Conservation (phyloP, 2,113 vertebrate genomes). For the Calcarius ornatus region DNA sequence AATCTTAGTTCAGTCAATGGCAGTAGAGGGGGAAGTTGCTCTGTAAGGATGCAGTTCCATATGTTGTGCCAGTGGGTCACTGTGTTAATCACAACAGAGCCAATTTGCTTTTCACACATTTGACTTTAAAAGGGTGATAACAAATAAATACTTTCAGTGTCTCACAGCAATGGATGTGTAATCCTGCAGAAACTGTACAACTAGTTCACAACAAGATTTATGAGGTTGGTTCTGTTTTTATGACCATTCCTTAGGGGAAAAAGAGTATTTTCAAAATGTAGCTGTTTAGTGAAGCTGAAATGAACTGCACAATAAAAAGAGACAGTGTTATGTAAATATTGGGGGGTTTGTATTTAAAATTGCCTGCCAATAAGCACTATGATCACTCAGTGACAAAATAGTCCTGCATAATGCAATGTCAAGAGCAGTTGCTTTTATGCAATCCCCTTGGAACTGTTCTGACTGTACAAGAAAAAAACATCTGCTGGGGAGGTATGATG, state of each 20-base stretch:
- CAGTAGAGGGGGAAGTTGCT: not conserved
- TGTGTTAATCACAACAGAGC: not conserved
- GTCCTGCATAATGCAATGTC: slow-evolving; percentile 27
- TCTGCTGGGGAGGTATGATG: slow-evolving; percentile 1
- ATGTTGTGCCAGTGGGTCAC: not conserved
- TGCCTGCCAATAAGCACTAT: slow-evolving; percentile 19
- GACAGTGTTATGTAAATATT: slow-evolving; percentile 43
- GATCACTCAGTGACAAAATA: slow-evolving; percentile 39
- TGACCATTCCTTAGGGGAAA: slow-evolving; percentile 25
- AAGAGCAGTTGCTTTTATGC: slow-evolving; percentile 5
- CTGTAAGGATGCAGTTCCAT: not conserved
- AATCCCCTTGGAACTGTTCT: slow-evolving; percentile 28
- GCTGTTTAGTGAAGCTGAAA: slow-evolving; percentile 48
- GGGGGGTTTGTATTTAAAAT: not conserved
- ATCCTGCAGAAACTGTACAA: slow-evolving; percentile 44
- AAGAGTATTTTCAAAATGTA: slow-evolving; percentile 22
- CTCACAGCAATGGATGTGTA: slow-evolving; percentile 22
- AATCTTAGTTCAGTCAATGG: not conserved
- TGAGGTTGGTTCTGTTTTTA: slow-evolving; percentile 57
- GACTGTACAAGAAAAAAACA: not conserved
- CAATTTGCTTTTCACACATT: slow-evolving; percentile 37
- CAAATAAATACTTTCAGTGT: slow-evolving; percentile 52
- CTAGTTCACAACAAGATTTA: slow-evolving; percentile 56
- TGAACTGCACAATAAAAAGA: slow-evolving; percentile 32
- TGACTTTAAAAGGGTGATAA: slow-evolving; percentile 42